Percentiles rank a stretch among this genome's conserved stretches.
Evolutionary conservation across 2,888 invertebrate genomes (phyloP).

Genomic region (Idaea dimidiata): DNA sequence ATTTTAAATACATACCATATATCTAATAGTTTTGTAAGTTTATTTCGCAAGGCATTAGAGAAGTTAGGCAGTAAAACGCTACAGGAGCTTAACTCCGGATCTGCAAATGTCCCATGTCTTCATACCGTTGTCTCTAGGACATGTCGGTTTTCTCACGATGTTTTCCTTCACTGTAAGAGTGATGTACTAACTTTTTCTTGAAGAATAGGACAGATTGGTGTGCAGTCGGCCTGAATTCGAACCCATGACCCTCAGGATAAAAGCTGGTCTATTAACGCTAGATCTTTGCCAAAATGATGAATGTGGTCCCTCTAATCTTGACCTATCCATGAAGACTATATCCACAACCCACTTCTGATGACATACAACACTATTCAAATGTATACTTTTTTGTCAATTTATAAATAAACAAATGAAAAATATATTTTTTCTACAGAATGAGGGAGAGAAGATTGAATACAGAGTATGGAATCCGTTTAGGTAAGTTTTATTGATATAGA

Average conservation of each 20-base stretch:
- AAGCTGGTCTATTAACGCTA: no score
- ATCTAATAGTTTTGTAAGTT: not conserved
- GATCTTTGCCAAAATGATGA: slow-evolving; percentile 63
- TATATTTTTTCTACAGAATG: slow-evolving; percentile 73
- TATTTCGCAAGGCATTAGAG: no score
- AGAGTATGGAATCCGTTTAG: slow-evolving; percentile 36
- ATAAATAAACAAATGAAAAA: not conserved
- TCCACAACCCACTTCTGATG: slow-evolving; percentile 79
- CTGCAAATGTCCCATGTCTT: no score
- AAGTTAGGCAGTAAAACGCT: no score
- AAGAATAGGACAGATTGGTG: no score
- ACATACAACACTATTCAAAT: not conserved
- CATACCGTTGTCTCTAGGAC: no score
- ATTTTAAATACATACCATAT: not conserved
- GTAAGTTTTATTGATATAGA: slow-evolving; percentile 14
- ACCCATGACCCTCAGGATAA: no score
- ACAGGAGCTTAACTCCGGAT: no score
- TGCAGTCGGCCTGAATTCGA: no score
- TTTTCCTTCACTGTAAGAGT: no score
- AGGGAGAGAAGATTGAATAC: slow-evolving; percentile 91
- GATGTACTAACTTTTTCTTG: no score
- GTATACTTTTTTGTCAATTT: not conserved
- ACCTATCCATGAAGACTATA: slow-evolving; percentile 78
- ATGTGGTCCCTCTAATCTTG: slow-evolving; percentile 78
- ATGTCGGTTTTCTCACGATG: no score